Base-by-base conservation (phyloP, 1,140 invertebrate species). In the Nylanderia fulva region DNA sequence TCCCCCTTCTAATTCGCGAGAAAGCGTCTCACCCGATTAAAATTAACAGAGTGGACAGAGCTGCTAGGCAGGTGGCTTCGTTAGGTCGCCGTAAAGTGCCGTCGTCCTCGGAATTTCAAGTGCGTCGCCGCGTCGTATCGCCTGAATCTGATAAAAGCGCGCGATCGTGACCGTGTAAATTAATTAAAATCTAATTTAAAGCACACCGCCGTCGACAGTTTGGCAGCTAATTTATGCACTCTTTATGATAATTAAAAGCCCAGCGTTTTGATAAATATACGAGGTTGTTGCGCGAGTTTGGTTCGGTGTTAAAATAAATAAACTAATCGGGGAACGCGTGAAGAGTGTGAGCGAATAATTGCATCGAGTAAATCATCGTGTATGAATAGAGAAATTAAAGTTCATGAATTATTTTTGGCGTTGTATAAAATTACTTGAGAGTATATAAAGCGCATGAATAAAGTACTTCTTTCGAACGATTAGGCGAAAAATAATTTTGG, bases 1-100 rank as follows among this genome's bases (percentile, higher is more conserved):
- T 13, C 13, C 85, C 71, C 85, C 74, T 56, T 89, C 71, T 87
- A 91, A 86, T 89, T 91, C 84, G 69, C 89, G 86, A 84, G 79
- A 90, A 90, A 90, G 88, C 89, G 86, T 90, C 88, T 90, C 84
- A 39, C 45, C 58, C 86, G 89, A 90, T 90, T 90, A 90, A 90
- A 90, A 90, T 90, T 90, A 90, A 89, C 88, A 90, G 86, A 72
- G 72, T 77, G 85, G 88, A 87, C 85, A 71, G 64, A 48, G 82
- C 45, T 88, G 87, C 63, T 87, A 88, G 86, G 83, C 87, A 88
- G 88, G 88, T 89, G 87, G 89, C 83, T 90, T 90, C 89, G 88
- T 90, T 90, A 90, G 86, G 72, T 60, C 45, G 68, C 72, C 88
- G 88, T 90, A 90, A 90, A 90, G 86, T 90, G 88, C 84, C 76